Conservation (phyloP, 2,113 vertebrate species). For the Cnemophilus loriae region DNA sequence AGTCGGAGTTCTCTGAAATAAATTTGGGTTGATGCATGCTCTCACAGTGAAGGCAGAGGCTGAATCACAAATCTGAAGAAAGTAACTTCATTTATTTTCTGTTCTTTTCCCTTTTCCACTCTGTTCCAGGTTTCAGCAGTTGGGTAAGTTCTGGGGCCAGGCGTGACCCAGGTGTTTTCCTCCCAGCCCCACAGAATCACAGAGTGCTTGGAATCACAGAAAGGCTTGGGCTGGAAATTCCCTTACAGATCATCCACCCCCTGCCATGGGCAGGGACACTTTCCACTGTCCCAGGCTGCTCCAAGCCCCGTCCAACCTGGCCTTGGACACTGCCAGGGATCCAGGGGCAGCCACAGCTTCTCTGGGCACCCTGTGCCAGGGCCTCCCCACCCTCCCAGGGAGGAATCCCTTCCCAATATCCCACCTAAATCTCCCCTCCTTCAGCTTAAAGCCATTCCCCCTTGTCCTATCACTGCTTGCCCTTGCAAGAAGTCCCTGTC, state of each 20-base stretch:
- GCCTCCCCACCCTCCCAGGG: fast-evolving
- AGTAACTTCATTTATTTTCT: background rate
- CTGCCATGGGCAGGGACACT: background rate
- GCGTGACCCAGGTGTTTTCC: fast-evolving
- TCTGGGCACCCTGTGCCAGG: background rate
- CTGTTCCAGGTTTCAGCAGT: background rate
- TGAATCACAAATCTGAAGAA: background rate
- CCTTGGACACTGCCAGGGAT: background rate
- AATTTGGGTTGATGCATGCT: background rate
- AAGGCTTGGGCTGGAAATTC: background rate
- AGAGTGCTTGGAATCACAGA: background rate
- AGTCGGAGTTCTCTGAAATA: background rate
- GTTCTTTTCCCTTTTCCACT: background rate
- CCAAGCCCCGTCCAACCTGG: fast-evolving
- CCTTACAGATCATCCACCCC: background rate
- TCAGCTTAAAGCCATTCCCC: background rate
- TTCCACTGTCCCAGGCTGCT: background rate
- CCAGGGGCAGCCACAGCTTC: background rate
- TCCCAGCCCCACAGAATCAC: background rate
- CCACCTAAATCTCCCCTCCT: background rate
- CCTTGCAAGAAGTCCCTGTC: background rate
- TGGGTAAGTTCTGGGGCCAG: background rate
- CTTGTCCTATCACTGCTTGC: background rate
- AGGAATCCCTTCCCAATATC: background rate
- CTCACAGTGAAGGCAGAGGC: background rate